Evolutionary conservation across 2,113 vertebrate genomes (phyloP).

Genomic region (Mesembrinibis cayennensis): DNA sequence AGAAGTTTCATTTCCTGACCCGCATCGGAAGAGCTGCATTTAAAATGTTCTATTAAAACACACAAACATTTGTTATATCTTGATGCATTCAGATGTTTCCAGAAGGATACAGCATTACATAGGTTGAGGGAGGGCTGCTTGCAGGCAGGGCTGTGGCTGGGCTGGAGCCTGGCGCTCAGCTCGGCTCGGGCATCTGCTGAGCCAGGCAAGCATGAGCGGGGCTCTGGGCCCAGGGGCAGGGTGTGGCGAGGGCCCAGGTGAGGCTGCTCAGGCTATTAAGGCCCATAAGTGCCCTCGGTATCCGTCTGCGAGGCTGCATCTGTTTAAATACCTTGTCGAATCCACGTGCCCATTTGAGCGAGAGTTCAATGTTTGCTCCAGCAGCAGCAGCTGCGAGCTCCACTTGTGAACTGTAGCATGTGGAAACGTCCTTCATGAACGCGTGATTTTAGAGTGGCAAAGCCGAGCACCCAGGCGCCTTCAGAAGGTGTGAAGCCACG

Average conservation of each 20-base stretch:
- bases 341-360: accelerated
- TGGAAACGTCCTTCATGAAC: accelerated
- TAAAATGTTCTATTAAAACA: accelerated
- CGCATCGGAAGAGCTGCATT: accelerated
- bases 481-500: accelerated
- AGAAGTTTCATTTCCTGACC: accelerated
- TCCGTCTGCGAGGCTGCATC: accelerated
- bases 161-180: too few relatives aligned
- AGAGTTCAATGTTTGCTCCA: accelerated
- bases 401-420: accelerated
- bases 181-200: too few relatives aligned
- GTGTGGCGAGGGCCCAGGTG: not conserved
- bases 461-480: accelerated
- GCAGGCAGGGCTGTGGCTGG: accelerated
- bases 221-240: too few relatives aligned
- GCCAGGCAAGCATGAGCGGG: not conserved
- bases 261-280: not conserved
- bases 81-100: accelerated
- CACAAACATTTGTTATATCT: accelerated
- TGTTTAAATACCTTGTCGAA: accelerated
- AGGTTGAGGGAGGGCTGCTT: accelerated
- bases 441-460: accelerated
- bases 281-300: accelerated
- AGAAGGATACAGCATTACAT: accelerated
- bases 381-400: accelerated